Evolutionary conservation across 2,797 vertebrate genomes (phyloP).

Genomic region (Acanthurus tractus): DNA sequence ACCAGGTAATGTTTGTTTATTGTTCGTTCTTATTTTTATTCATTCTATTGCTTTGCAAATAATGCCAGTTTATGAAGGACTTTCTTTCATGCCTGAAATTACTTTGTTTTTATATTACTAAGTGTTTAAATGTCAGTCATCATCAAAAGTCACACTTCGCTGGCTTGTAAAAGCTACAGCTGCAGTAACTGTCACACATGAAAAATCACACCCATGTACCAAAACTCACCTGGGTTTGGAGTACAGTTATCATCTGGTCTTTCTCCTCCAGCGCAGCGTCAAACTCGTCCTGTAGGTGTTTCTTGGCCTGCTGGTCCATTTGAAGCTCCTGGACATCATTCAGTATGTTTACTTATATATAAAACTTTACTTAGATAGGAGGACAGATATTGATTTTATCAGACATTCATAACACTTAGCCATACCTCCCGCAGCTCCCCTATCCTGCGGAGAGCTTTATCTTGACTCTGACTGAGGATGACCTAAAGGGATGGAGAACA

Average conservation of each 20-base stretch:
- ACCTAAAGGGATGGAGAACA: conserved; percentile 78
- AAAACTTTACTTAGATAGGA: conserved; percentile 4
- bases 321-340: conserved; percentile 91
- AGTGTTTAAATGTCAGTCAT: no score
- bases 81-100: no score
- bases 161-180: background rate
- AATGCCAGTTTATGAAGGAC: no score
- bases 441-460: conserved; percentile 96
- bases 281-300: conserved; percentile 97
- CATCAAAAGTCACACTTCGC: background rate
- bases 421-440: conserved; percentile 95
- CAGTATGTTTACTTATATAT: background rate
- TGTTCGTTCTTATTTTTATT: no score
- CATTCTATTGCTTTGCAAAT: no score
- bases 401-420: conserved; percentile 9
- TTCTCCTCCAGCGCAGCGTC: conserved; percentile 96
- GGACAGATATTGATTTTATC: background rate
- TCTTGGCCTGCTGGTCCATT: conserved; percentile 98
- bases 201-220: background rate
- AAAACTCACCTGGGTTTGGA: conserved; percentile 92
- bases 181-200: background rate
- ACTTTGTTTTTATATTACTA: no score
- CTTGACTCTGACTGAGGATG: conserved; percentile 97
- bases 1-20: no score
- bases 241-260: conserved; percentile 95